Evolutionary conservation across 2,113 vertebrate genomes (phyloP), one percentile per base, ranked within the genome.

Genomic region (Propithecus coquereli): DNA sequence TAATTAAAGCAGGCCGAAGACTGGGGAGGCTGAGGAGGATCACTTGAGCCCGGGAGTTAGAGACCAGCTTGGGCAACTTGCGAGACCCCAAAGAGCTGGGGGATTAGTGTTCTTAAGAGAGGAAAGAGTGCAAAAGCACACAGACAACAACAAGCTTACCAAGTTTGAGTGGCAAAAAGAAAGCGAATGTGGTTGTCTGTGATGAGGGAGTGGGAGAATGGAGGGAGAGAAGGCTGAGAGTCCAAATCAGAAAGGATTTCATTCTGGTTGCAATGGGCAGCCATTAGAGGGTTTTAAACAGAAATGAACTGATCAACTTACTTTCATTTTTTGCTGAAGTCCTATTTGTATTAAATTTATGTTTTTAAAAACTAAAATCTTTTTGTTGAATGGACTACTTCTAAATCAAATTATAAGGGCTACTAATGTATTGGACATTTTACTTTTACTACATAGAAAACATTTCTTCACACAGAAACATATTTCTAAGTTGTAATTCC

Each of bases 341-440:
- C 73, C 22, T 82, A 32, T 27, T 34, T 93, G 11, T 43, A 77
- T 77, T 85, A 45, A 14, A 71, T 40, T 79, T 84, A 32, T 59
- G 54, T 80, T 43, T 47, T 68, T 47, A 65, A 37, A 86, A 84
- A 65, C 13, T 73, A 65, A 79, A 89, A 34, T 47, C n/a, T 34
- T 47, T 43, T 87, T 94, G 32, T 45, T 65, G 73, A 95, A 92
- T 43, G 68, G 10, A 47, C 37, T 83, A 74, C 66, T 87, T 88
- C 79, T 76, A 82, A 45, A 65, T n/a, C 84, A 90, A 79, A 54
- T 30, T 70, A 45, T 66, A 59, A 79, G 59, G 27, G 32, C 32
- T 83, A 79, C 5, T 47, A 37, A 85, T 45, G 12, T 70, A 76
- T 7, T 71, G 16, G 50, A 54, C 13, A 57, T 17, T 61, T 73